A percentile compares a stretch with the other conserved stretches of the same genome.
phyloP scores from a whole-genome alignment of 2,797 vertebrate genomes.

The Otolemur crassicaudatus region DNA sequence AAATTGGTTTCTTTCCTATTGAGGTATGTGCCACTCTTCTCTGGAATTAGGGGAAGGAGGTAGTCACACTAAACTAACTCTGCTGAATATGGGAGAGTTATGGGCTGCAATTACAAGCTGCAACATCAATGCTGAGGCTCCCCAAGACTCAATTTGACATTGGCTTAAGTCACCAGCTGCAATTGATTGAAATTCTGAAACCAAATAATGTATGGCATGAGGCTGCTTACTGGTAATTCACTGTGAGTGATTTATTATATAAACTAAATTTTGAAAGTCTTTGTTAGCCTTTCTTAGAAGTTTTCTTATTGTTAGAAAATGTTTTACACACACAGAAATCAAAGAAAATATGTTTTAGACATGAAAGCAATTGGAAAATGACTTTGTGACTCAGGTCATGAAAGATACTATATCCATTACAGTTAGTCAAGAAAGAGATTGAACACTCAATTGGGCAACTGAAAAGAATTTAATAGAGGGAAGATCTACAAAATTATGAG shows the following conservation, averaged over 20 bases:
- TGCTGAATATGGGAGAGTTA: not conserved
- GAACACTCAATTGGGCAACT: not conserved
- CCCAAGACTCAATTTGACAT: not conserved
- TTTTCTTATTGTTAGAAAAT: not conserved
- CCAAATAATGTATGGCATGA: not conserved
- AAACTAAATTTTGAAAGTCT: not conserved
- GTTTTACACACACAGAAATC: not conserved
- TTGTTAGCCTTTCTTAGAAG: not conserved
- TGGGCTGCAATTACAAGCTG: not conserved
- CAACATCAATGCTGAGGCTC: not conserved
- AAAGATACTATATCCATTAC: not conserved
- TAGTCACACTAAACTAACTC: not conserved
- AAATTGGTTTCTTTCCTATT: not conserved
- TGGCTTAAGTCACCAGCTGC: not conserved
- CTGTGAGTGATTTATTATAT: not conserved
- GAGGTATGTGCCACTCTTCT: not conserved
- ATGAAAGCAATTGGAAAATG: not conserved
- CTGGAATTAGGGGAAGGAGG: not conserved
- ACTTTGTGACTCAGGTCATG: not conserved
- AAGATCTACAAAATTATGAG: not conserved
- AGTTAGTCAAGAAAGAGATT: not conserved
- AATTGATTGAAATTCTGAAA: not conserved
- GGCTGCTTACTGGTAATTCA: not conserved
- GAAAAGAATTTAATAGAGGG: not conserved
- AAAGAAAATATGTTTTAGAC: conserved; percentile 14